Conservation (phyloP, 2,888 invertebrate genomes). For the Caenorhabditis sp. region DNA sequence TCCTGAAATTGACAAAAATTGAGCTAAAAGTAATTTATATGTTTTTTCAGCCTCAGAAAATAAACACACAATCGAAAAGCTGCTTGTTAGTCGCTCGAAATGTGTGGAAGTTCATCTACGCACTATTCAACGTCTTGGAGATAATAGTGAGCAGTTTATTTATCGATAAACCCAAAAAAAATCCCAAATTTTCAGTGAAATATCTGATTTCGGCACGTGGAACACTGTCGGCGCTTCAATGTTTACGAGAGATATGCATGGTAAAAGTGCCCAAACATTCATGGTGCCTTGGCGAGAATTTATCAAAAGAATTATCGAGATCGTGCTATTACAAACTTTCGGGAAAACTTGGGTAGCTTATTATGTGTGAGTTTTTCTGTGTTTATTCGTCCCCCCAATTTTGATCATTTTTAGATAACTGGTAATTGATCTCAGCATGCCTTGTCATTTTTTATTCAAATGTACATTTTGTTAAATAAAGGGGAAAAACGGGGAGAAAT, state of each 20-base stretch:
- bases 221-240: background rate
- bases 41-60: background rate
- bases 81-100: background rate
- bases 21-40: no score
- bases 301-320: background rate
- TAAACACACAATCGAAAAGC: background rate
- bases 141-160: background rate
- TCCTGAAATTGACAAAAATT: no score
- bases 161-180: background rate
- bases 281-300: constrained; percentile 1
- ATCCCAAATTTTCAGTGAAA: no score
- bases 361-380: background rate
- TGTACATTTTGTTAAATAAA: no score
- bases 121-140: background rate
- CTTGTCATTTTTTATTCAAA: no score
- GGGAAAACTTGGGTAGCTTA: background rate
- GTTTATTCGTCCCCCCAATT: background rate
- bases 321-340: background rate
- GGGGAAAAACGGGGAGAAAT: no score
- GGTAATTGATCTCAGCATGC: no score
- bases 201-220: constrained; percentile 1
- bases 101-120: background rate
- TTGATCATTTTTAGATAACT: background rate
- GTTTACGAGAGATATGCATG: background rate
- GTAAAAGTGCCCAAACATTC: background rate